These are phyloP conservation scores for Paedocypris micromegethes DNA, from an alignment of 2,797 vertebrate species.

Conservation along the genomic window DNA sequence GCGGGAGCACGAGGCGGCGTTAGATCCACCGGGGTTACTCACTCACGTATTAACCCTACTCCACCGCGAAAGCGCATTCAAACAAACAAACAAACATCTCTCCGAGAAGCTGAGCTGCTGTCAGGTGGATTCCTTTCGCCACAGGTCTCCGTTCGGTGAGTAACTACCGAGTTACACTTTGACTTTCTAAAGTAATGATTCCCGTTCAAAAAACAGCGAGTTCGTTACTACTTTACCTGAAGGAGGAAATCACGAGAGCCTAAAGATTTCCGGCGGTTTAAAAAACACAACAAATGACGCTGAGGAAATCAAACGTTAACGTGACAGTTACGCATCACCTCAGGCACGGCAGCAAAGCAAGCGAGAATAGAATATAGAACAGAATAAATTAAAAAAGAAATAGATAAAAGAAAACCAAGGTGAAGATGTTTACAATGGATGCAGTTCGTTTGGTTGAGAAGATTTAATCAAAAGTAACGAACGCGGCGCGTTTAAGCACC, in stretches of 20 bases:
- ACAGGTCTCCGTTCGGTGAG: conserved; percentile 35
- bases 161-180: conserved; percentile 22
- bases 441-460: too few relatives aligned
- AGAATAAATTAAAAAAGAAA: too few relatives aligned
- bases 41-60: too few relatives aligned
- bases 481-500: too few relatives aligned
- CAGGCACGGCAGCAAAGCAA: too few relatives aligned
- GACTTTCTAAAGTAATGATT: conserved; percentile 15
- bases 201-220: background rate
- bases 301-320: too few relatives aligned
- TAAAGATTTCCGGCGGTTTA: conserved; percentile 12
- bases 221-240: conserved; percentile 12
- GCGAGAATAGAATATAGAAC: too few relatives aligned
- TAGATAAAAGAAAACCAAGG: too few relatives aligned
- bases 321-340: background rate
- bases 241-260: background rate
- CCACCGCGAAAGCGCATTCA: background rate
- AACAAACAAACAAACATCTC: background rate
- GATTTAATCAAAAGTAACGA: too few relatives aligned
- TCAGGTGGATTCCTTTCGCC: conserved; percentile 3
- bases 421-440: too few relatives aligned
- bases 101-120: background rate
- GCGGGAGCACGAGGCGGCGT: background rate
- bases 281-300: background rate
- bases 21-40: too few relatives aligned